These are phyloP conservation scores for Buceros bicornis DNA, from an alignment of 2,797 vertebrate genomes.

Conservation along the genomic window DNA sequence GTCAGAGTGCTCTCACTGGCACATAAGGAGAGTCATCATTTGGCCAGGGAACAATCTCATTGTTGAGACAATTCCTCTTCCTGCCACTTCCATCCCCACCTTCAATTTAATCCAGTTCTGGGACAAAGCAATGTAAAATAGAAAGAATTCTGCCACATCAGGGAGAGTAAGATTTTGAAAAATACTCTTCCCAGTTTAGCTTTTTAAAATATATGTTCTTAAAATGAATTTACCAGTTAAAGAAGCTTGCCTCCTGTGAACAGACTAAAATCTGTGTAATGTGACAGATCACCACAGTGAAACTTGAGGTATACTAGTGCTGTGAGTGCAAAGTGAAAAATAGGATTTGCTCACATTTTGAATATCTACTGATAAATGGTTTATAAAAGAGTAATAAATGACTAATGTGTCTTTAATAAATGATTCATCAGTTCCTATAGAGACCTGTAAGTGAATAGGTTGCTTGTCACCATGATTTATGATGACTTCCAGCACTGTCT, in stretches of 20 bases:
- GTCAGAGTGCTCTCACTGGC: neutral
- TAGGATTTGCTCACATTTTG: slow-evolving; percentile 2
- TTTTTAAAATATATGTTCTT: neutral
- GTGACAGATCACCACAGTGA: neutral
- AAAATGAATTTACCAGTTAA: neutral
- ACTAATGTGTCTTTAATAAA: slow-evolving; percentile 60
- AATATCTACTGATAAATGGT: slow-evolving; percentile 32
- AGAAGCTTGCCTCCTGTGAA: neutral
- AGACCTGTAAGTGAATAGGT: slow-evolving; percentile 9
- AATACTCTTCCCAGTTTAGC: neutral
- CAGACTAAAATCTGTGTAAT: neutral
- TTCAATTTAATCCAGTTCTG: neutral
- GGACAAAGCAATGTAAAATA: neutral
- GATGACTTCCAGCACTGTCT: neutral
- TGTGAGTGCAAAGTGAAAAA: neutral
- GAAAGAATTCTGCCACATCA: neutral
- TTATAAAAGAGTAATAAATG: slow-evolving; percentile 45
- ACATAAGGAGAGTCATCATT: neutral
- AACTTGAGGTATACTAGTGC: neutral
- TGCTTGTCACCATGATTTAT: slow-evolving; percentile 31
- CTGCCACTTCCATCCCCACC: neutral
- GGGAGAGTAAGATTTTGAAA: neutral
- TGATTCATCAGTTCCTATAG: slow-evolving; percentile 42
- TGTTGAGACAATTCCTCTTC: neutral
- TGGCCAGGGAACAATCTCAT: neutral